phyloP scores from a whole-genome alignment of 2,797 vertebrate genomes.

The Vireo griseus region DNA sequence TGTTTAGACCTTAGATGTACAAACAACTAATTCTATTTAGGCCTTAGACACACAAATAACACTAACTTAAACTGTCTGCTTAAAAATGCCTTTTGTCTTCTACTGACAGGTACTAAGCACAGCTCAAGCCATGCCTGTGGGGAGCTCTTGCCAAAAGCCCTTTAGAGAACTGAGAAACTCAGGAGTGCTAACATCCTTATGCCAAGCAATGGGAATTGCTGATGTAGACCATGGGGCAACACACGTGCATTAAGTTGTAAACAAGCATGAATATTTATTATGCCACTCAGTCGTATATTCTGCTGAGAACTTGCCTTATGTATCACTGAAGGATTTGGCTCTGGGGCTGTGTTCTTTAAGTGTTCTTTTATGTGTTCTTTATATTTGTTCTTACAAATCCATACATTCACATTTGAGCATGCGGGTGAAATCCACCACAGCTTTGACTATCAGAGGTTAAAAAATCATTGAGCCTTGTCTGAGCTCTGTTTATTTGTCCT shows the following conservation, averaged over 20 bases:
- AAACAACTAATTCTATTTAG: not conserved
- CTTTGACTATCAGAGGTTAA: not conserved
- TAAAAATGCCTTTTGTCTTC: not conserved
- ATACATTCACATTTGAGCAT: not conserved
- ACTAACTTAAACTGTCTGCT: not conserved
- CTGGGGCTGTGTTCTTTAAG: not conserved
- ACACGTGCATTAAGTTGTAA: not conserved
- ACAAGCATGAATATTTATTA: not conserved
- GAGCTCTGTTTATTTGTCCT: not conserved
- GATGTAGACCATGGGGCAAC: not conserved
- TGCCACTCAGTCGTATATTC: not conserved
- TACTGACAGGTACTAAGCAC: not conserved
- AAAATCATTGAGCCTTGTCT: not conserved
- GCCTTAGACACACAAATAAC: not conserved
- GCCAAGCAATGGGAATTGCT: fast-evolving
- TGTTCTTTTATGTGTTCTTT: not conserved
- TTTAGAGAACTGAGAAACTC: not conserved
- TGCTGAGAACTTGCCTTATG: not conserved
- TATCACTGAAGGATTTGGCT: not conserved
- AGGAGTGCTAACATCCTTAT: fast-evolving
- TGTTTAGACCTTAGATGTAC: not conserved
- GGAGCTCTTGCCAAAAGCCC: not conserved
- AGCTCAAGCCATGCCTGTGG: not conserved
- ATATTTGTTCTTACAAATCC: not conserved
- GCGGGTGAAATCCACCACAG: not conserved